Percentiles rank a stretch among this genome's conserved stretches.
phyloP scores from a whole-genome alignment of 2,797 vertebrate species.

The Spinibarbus caldwelli region DNA sequence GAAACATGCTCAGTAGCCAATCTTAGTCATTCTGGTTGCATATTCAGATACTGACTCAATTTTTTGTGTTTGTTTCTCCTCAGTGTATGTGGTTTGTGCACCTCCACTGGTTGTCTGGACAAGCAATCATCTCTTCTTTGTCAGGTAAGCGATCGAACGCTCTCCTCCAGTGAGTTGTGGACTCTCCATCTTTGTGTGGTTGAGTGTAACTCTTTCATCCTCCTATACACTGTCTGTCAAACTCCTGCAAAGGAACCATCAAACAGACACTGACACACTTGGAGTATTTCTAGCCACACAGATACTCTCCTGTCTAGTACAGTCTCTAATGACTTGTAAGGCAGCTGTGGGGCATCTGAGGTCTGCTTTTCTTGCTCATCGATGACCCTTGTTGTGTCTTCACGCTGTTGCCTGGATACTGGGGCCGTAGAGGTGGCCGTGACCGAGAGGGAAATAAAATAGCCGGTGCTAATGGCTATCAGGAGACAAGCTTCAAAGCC shows the following conservation, averaged over 20 bases:
- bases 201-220: slow-evolving; percentile 1
- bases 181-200: not conserved
- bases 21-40: not conserved
- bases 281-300: not conserved
- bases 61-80: slow-evolving; percentile 13
- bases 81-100: slow-evolving; percentile 2
- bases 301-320: not conserved
- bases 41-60: not conserved
- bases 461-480: slow-evolving; percentile 47
- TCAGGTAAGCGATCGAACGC: not conserved
- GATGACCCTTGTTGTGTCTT: slow-evolving; percentile 42
- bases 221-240: slow-evolving; percentile 21
- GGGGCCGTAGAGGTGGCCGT: slow-evolving; percentile 26
- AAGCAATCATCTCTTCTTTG: not conserved
- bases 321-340: slow-evolving; percentile 37
- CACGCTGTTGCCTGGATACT: slow-evolving; percentile 58
- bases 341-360: slow-evolving; percentile 24
- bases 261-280: not conserved
- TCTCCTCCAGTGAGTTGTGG: not conserved
- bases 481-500: slow-evolving; percentile 24
- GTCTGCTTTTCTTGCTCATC: slow-evolving; percentile 27
- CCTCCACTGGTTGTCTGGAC: not conserved
- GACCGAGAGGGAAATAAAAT: slow-evolving; percentile 41
- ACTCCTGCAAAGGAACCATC: slow-evolving; percentile 8
- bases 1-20: not conserved